Conservation (phyloP, 2,797 vertebrate species). For the Lemur catta region DNA sequence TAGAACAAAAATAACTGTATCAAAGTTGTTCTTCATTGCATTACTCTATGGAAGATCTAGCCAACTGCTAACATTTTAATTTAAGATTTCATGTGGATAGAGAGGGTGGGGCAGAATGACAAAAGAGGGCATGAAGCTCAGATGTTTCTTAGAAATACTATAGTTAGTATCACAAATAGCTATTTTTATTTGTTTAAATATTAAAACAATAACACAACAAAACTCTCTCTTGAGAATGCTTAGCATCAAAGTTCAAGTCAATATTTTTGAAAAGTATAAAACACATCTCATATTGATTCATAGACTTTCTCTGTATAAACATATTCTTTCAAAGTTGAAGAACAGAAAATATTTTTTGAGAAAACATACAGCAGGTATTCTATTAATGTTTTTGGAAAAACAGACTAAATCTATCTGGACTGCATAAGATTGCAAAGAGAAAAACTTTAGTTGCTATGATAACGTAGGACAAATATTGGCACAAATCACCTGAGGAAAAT, state of each 20-base stretch:
- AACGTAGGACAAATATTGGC: constrained; percentile 39
- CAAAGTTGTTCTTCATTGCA: neutral
- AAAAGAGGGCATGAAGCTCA: neutral
- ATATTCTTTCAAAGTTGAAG: constrained; percentile 42
- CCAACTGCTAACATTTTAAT: neutral
- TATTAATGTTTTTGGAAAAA: constrained; percentile 56
- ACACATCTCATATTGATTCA: constrained; percentile 10
- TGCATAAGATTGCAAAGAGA: neutral
- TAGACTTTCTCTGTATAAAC: constrained; percentile 49
- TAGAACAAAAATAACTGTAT: constrained; percentile 6
- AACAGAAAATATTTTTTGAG: constrained; percentile 73
- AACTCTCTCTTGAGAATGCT: neutral
- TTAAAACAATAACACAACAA: neutral
- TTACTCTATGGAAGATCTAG: neutral
- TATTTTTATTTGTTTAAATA: constrained; percentile 20
- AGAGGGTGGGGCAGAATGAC: neutral
- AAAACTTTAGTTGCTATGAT: constrained; percentile 38
- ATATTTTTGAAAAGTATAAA: constrained; percentile 5
- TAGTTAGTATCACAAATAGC: neutral
- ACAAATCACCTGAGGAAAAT: neutral
- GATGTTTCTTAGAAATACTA: neutral
- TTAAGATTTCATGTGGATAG: neutral
- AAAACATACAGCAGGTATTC: constrained; percentile 56
- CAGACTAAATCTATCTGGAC: neutral
- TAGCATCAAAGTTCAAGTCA: constrained; percentile 24